Percentiles rank a stretch among this genome's conserved stretches.
phyloP scores from a whole-genome alignment of 2,888 invertebrate species.

The Conus canariensis region DNA sequence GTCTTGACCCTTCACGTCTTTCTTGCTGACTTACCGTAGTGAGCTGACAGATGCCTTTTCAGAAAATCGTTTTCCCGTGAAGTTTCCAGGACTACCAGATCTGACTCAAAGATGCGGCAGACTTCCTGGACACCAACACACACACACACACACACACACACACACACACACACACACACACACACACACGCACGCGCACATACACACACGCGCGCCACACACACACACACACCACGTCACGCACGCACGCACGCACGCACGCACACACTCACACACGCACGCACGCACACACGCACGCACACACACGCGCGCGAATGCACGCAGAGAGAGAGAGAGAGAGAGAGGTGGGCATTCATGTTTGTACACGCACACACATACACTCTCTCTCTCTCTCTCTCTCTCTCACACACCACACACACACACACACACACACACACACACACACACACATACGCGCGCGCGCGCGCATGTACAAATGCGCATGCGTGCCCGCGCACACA shows the following conservation, averaged over 20 bases:
- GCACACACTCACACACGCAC: too few species aligned
- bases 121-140: background rate
- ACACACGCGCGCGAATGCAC: too few species aligned
- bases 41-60: background rate
- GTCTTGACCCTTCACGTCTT: too few species aligned
- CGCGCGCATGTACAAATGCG: too few species aligned
- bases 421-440: background rate
- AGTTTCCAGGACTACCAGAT: conserved; percentile 14
- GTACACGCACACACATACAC: too few species aligned
- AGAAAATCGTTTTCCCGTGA: conserved; percentile 24
- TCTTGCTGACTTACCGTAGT: background rate
- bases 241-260: background rate
- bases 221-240: too few species aligned
- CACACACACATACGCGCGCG: too few species aligned
- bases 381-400: too few species aligned
- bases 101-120: background rate
- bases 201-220: background rate
- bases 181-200: background rate
- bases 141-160: background rate
- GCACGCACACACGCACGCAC: background rate
- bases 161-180: conserved; percentile 1
- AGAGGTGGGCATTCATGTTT: too few species aligned
- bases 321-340: too few species aligned
- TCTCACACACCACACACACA: too few species aligned
- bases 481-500: too few species aligned